Conservation (phyloP, 2,113 vertebrate species). For the Phalacrocorax pelagicus region DNA sequence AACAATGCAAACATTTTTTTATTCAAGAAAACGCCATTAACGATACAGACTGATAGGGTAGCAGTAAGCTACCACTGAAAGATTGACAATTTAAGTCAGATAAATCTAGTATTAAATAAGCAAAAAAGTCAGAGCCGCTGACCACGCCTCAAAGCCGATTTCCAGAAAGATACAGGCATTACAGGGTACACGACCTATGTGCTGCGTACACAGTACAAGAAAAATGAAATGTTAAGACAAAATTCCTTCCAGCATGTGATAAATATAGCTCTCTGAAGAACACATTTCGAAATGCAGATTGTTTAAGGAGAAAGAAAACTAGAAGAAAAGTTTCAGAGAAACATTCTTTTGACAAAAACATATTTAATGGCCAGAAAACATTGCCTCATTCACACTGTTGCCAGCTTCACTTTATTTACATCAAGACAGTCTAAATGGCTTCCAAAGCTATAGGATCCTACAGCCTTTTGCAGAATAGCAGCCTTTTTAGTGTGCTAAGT, state of each 20-base stretch:
- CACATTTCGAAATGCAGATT: background rate
- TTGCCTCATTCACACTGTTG: background rate
- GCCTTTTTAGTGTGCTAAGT: conserved; percentile 8
- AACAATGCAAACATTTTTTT: background rate
- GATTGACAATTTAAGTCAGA: background rate
- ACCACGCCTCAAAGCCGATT: background rate
- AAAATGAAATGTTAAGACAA: background rate
- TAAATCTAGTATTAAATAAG: background rate
- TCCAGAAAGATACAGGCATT: background rate
- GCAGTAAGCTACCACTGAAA: background rate
- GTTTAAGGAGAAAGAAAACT: background rate
- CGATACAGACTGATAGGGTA: fast-evolving
- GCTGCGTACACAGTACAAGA: background rate
- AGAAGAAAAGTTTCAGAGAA: background rate
- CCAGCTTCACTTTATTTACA: conserved; percentile 12
- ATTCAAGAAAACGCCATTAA: background rate
- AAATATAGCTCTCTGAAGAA: background rate
- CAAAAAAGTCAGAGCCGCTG: background rate
- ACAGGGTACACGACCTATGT: fast-evolving
- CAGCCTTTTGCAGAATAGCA: background rate
- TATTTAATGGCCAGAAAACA: conserved; percentile 4
- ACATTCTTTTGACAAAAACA: background rate
- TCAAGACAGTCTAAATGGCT: background rate
- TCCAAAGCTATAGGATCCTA: background rate
- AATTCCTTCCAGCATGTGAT: background rate